A percentile compares a stretch with the other conserved stretches of the same genome.
Conservation (phyloP, 2,888 invertebrate species). For the Nomada ferruginata region DNA sequence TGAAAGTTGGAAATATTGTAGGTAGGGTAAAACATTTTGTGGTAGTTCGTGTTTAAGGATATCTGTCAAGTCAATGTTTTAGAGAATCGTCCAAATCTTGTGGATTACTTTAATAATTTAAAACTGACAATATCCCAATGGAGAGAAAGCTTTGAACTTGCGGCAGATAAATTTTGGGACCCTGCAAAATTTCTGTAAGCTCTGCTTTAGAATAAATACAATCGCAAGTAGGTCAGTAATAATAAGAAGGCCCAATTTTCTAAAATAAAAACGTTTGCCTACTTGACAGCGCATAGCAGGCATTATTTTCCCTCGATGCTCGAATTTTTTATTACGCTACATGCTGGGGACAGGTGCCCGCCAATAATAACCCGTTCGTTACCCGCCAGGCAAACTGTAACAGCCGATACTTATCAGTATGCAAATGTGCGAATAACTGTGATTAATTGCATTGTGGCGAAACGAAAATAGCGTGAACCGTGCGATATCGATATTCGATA, state of each 20-base stretch:
- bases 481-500: constrained; percentile 31
- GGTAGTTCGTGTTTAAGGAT: too few relatives aligned
- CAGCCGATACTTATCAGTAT: constrained; percentile 36
- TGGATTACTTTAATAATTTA: too few relatives aligned
- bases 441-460: constrained; percentile 52
- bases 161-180: too few relatives aligned
- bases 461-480: constrained; percentile 39
- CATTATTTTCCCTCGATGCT: constrained; percentile 32
- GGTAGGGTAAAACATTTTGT: too few relatives aligned
- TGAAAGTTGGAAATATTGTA: too few relatives aligned
- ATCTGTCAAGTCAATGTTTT: too few relatives aligned
- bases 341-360: constrained; percentile 43
- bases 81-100: too few relatives aligned
- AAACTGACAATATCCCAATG: too few relatives aligned
- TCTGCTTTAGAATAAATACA: too few relatives aligned
- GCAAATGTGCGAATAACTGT: constrained; percentile 42
- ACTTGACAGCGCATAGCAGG: constrained; percentile 25
- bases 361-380: constrained; percentile 13
- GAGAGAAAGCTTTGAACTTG: too few relatives aligned
- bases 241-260: too few relatives aligned
- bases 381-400: constrained; percentile 25
- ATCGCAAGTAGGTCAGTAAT: not conserved
- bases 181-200: too few relatives aligned
- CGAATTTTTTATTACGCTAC: constrained; percentile 38
- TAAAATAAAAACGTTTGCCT: not conserved